These are phyloP conservation scores for Dendrophyllia cribrosa DNA, from an alignment of 64 coral and sea anemone species.

Conservation along the genomic window DNA sequence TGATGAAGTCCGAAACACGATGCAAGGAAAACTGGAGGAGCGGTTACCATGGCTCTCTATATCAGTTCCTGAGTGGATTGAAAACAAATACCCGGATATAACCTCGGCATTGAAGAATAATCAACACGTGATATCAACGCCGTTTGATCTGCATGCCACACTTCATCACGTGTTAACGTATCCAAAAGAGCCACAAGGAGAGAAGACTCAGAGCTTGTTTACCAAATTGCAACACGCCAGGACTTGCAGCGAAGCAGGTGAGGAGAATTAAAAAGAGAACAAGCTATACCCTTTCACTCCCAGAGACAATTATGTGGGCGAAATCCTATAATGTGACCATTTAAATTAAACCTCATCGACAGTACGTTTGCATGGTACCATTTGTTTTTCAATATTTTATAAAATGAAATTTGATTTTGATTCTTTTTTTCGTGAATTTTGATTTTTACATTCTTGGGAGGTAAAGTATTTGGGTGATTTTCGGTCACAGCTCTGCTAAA, in stretches of 20 bases:
- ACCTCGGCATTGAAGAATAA: conserved; percentile 69
- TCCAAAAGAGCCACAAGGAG: conserved; percentile 62
- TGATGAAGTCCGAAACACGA: conserved; percentile 81
- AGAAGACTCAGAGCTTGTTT: conserved; percentile 85
- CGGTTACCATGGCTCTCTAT: conserved; percentile 95
- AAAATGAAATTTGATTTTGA: too few relatives aligned
- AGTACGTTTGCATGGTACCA: too few relatives aligned
- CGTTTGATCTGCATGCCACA: conserved; percentile 88
- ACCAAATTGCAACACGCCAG: conserved; percentile 50
- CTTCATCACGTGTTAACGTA: conserved; percentile 86
- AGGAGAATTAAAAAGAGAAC: conserved; percentile 2
- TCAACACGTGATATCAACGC: conserved; percentile 74
- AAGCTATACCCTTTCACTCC: too few relatives aligned
- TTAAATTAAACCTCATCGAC: too few relatives aligned
- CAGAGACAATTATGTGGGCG: too few relatives aligned
- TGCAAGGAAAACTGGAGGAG: conserved; percentile 96
- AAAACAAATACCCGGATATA: conserved; percentile 75
- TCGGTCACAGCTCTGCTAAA: too few relatives aligned
- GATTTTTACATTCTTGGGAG: too few relatives aligned
- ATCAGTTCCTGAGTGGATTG: conserved; percentile 84
- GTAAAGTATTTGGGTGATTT: too few relatives aligned
- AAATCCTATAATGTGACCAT: too few relatives aligned
- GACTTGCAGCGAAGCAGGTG: conserved; percentile 78
- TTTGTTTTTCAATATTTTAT: too few relatives aligned
- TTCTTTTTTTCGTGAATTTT: too few relatives aligned